Base-by-base conservation (phyloP, 2,888 invertebrate species). In the Axea sp. region DNA sequence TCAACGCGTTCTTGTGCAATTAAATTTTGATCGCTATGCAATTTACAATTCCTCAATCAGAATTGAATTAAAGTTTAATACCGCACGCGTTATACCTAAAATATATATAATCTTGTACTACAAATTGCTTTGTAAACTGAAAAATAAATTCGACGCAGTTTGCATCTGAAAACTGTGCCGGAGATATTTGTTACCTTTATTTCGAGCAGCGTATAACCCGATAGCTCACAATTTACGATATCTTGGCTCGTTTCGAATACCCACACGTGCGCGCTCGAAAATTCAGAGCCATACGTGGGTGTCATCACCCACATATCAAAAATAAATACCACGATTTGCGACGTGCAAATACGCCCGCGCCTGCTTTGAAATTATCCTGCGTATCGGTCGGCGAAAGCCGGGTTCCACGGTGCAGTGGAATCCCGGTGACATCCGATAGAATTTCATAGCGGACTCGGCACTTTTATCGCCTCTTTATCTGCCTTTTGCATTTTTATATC, bases 261-360 rank as follows among this genome's bases (percentile, higher is more conserved):
- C 49, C 60, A 64, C 55, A 57, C 47, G 39, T 7, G n/a, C n/a
- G 30, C 26, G 31, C 26, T 55, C 22, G 53, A 39, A 71, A 55
- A 33, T 60, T 9, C 53, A 15, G 33, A 47, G 8, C 39, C 55
- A 45, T 24, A 71, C 71, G 71, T 72, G 71, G 71, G 71, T 64
- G 71, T 64, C 64, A 49, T 71, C 71, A 57, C 57, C 49, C 55
- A 57, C 62, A 64, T 69, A 60, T 69, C 60, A 69, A 53, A 69
- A 60, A 53, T 60, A 60, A 69, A 69, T 51, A 30, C 69, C 45
- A 60, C 60, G 53, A 69, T 69, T 60, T 69, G 49, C 33, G 49
- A 49, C 49, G 49, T 49, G 49, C 33, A 49, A 69, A 60, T 69
- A 69, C 55, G 60, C 67, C 57, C 26, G 67, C 59, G 51, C 59